A percentile compares a stretch with the other conserved stretches of the same genome.
Evolutionary conservation across 2,797 vertebrate genomes (phyloP).

Genomic region (Acrocephalus scirpaceus): DNA sequence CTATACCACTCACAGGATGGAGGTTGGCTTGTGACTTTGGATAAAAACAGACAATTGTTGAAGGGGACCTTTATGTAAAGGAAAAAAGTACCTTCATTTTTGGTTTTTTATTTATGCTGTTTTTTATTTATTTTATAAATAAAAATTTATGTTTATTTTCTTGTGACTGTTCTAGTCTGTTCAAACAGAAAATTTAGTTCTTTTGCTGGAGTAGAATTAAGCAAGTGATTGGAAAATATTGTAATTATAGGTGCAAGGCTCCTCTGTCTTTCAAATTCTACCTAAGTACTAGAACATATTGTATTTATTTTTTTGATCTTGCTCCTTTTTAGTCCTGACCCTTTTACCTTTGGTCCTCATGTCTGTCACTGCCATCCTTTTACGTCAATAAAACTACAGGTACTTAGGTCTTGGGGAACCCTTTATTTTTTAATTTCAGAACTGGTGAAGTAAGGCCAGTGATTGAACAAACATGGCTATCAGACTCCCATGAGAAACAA

Average conservation of each 20-base stretch:
- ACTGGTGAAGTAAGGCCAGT: neutral
- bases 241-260: neutral
- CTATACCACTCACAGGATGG: neutral
- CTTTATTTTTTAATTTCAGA: neutral
- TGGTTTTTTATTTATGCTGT: neutral
- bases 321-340: neutral
- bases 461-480: neutral
- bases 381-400: neutral
- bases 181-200: neutral
- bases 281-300: neutral
- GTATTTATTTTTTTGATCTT: neutral
- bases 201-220: neutral
- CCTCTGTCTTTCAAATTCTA: neutral
- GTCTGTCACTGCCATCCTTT: neutral
- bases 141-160: too few species aligned
- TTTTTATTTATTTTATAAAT: too few species aligned
- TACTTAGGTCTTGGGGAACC: neutral
- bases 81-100: neutral
- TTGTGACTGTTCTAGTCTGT: neutral
- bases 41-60: neutral
- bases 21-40: fast-evolving
- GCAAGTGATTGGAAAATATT: neutral
- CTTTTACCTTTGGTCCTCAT: neutral
- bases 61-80: neutral
- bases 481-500: neutral